Base-by-base conservation (phyloP, 2,888 invertebrate genomes). In the Ecliptopera silaceata region DNA sequence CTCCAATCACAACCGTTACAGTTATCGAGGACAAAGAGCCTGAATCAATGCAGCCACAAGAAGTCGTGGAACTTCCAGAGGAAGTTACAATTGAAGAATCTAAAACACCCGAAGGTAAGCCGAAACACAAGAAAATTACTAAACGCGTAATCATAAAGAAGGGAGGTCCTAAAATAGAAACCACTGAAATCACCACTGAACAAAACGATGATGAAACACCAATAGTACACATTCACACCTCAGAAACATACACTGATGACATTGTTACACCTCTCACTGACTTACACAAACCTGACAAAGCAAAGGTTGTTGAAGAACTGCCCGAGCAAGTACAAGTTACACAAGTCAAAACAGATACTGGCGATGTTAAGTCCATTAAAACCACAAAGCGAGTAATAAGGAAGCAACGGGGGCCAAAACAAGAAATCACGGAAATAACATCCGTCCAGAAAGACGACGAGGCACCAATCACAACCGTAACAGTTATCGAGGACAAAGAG, bases 261-360 rank as follows among this genome's bases (percentile, higher is more conserved):
- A 49, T 61, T 0, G 61, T 63, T 2, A 64, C 70, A 53, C 63
- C 65, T 44, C 59, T 72, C 10, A 57, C 56, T 26, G 38, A 56
- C 2, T 26, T 51, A 55, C 42, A 42, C 31, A 48, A 59, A 44
- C 57, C 62, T 3, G 61, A 59, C 11, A 61, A 44, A 0, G 71
- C 72, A 0, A 41, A 62, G 6, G 26, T 69, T 0, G 15, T 70
- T n/a, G 68, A 72, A 39, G 73, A 72, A 47, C 11, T 39, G 13
- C 45, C 63, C 15, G 22, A 57, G 47, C 45, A 61, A 15, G 63
- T 66, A 4, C 42, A 56, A 65, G 63, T 65, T 0, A 57, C 83
- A 4, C 81, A 86, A 65, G 80, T 85, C 11, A 71, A 74, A 11
- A 82, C 85, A 2, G 62, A 75, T 38, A 68, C 75, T 60, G 79